Evolutionary conservation across 2,888 invertebrate species (phyloP), one percentile per base, ranked within the genome.

Genomic region (Scaeva pyrastri): DNA sequence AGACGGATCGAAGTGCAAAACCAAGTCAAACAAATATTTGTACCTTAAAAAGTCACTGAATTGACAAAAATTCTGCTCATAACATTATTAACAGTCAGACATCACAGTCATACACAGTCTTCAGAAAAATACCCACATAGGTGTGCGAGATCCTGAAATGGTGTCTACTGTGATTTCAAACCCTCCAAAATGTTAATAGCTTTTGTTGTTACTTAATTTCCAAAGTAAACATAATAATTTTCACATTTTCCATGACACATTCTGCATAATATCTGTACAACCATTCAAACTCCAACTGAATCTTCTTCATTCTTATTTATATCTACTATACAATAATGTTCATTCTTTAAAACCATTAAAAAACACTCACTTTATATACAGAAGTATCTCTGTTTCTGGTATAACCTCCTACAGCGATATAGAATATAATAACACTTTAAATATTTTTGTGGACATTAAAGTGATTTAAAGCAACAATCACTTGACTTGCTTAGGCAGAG

Each of bases 391-490:
- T n/a, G 6, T 31, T 7, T 31, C 31, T 31, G 26, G 31, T 31
- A 31, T 31, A 31, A n/a, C n/a, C n/a, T n/a, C n/a, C n/a, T 31
- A 31, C 0, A 43, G 39, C 31, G 12, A 8, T 8, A 52, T n/a
- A 41, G 52, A 16, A 36, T 50, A 68, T 62, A 71, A 64, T 31
- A 64, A 41, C 72, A 72, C 45, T 56, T 71, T 71, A 71, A 81
- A 71, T 55, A 82, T 58, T 72, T 48, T 52, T 45, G 39, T 45
- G 68, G 60, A 73, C 68, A 77, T 73, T 73, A 79, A 79, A 79
- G 70, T 78, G 79, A 83, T 79, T 83, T 83, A 71, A 70, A 50
- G 52, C 74, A 68, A 64, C 73, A 70, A 79, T 83, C 39, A 68
- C 48, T 68, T 70, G 56, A 78, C 43, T 41, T 8, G 48, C 71